Evolutionary conservation across 2,113 vertebrate species (phyloP), one percentile per base, ranked within the genome.

Genomic region (Dromaius novaehollandiae): DNA sequence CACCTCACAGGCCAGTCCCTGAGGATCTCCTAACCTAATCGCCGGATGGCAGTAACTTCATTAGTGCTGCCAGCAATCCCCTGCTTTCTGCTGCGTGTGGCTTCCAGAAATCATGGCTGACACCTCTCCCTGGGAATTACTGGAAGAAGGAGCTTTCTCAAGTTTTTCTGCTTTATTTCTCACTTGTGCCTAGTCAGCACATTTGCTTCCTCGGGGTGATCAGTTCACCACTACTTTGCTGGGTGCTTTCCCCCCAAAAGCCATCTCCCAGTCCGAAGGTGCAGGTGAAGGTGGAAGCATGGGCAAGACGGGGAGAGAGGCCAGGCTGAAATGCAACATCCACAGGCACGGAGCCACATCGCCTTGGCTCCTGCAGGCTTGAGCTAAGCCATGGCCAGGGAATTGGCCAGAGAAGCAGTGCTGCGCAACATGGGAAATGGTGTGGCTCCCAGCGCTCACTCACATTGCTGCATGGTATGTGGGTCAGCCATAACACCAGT

Each of bases 1-100:
- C 98, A 96, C 97, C 92, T 95, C 91, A 17, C 95, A 22, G 92
- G 92, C 89, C 70, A 83, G 91, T 98, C 98, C 97, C 97, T 0
- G 86, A 96, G 97, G 98, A 97, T 91, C 95, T 28, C 68, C 95
- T 98, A 98, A 98, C 97, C 96, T 97, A 98, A 98, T 98, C 96
- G 89, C 75, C 19, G 70, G 90, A 82, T 93, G 96, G 96, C 94
- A 75, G 86, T 98, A 98, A 98, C 97, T 98, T 97, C 97, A 96
- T 98, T 97, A 98, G 95, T 26, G 74, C 77, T 97, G 97, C 97
- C 96, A 96, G 89, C 91, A 88, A 70, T 90, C 83, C 96, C 94
- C 80, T 34, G 81, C 88, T 95, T 97, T 96, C 95, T 97, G 93
- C 97, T 93, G 96, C 11, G 36, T 55, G 89, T 69, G 90, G 95